Base-by-base conservation (phyloP, 2,797 vertebrate species). In the Linurgus olivaceus region DNA sequence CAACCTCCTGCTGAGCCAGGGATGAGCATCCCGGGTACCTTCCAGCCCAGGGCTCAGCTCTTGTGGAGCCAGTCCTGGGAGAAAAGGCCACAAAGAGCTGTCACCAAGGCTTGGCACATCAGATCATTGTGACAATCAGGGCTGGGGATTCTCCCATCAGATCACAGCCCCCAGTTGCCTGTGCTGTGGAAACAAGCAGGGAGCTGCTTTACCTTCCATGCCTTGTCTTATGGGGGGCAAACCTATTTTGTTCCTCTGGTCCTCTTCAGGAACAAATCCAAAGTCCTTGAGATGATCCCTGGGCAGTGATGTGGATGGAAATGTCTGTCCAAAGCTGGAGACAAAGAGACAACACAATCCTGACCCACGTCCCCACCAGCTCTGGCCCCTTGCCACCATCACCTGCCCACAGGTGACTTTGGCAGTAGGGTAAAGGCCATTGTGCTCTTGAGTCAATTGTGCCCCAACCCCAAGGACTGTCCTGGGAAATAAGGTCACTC, bases 141-240 rank as follows among this genome's bases (percentile, higher is more conserved):
- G 7, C 38, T 14, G 6, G 33, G 61, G 12, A 3, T 25, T 55
- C 14, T 57, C 57, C 35, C 42, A 7, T 7, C n/a, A 11, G 29
- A 15, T 11, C 52, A 25, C 16, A 72, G 35, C 35, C 0, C 0
- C 17, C 58, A 12, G 23, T 3, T n/a, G 6, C 28, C 44, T 6
- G 11, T 40, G 59, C 28, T 26, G 1, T 20, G 35, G 70, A n/a
- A n/a, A 37, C 0, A 4, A 38, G 17, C 1, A 0, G 18, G 42
- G 70, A 62, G 26, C 38, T 89, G 51, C 51, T 71, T 83, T 77
- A 90, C 72, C 72, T 83, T 45, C 38, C 17, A 0, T 6, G 12
- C 17, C 7, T 51, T 0, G 7, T 45, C 38, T 11, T 18, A 4
- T 2, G 31, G 17, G 10, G 25, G 51, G 7, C 8, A 71, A 63